phyloP scores from a whole-genome alignment of 2,113 vertebrate species.

The Sciurus niger region DNA sequence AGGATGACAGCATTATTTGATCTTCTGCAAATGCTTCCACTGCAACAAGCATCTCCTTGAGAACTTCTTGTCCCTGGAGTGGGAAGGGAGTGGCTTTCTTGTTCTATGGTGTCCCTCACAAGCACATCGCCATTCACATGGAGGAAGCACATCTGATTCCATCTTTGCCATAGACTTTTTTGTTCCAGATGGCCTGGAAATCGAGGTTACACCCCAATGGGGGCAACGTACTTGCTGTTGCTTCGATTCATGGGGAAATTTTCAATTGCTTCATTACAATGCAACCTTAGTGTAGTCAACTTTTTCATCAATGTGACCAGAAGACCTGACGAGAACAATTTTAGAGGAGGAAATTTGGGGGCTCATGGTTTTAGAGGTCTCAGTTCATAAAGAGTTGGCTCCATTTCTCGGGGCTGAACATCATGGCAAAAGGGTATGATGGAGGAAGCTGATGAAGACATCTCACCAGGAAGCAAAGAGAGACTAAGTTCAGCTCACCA shows the following conservation, averaged over 20 bases:
- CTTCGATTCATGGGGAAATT: neutral
- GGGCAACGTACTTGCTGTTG: neutral
- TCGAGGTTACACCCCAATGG: neutral
- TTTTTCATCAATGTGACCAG: no score
- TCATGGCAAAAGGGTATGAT: no score
- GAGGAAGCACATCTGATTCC: neutral
- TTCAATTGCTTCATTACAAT: neutral
- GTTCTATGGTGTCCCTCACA: neutral
- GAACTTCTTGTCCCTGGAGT: neutral
- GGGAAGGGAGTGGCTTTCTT: neutral
- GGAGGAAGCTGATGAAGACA: no score
- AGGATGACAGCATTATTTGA: neutral
- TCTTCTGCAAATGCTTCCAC: neutral
- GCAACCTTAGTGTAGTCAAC: neutral
- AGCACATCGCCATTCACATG: neutral
- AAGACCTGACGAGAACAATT: no score
- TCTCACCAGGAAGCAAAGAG: no score
- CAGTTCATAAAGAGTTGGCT: no score
- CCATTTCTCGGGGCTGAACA: no score
- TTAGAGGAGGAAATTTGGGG: no score
- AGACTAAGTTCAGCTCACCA: no score
- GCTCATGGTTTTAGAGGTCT: no score
- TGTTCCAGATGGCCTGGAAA: neutral
- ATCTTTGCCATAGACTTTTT: neutral
- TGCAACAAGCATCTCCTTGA: neutral